Conservation (phyloP, 2,888 invertebrate species). For the Ariolimax columbianus region DNA sequence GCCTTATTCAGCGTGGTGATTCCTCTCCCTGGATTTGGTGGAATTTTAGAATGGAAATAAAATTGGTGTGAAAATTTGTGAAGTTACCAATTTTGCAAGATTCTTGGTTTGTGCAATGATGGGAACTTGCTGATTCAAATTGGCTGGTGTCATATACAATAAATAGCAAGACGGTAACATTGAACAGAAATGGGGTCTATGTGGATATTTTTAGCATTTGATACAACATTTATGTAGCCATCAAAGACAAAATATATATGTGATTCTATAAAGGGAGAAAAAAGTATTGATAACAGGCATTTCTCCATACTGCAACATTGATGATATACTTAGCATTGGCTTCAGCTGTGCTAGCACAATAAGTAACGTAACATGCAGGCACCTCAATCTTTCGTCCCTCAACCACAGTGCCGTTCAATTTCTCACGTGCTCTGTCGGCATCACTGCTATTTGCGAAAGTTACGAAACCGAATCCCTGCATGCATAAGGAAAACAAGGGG, state of each 20-base stretch:
- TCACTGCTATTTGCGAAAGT: constrained; percentile 99
- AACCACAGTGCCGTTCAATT: constrained; percentile 99
- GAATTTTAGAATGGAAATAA: constrained; percentile 36
- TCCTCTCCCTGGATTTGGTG: constrained; percentile 51
- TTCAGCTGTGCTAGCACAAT: constrained; percentile 76
- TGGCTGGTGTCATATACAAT: not conserved
- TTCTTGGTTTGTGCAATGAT: constrained; percentile 24
- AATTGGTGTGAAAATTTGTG: constrained; percentile 20
- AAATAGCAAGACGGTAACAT: constrained; percentile 30
- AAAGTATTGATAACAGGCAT: constrained; percentile 67
- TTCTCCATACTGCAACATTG: constrained; percentile 76
- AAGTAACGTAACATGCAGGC: constrained; percentile 76
- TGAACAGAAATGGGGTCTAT: constrained; percentile 36
- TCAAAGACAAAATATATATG: constrained; percentile 46
- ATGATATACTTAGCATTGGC: constrained; percentile 69
- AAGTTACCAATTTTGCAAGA: constrained; percentile 20
- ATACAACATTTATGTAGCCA: constrained; percentile 48
- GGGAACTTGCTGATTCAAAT: constrained; percentile 16
- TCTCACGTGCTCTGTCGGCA: constrained; percentile 99
- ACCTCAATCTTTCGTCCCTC: constrained; percentile 99
- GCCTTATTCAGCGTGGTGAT: constrained; percentile 44
- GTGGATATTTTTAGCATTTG: constrained; percentile 38
- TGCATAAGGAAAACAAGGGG: constrained; percentile 83
- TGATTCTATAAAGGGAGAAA: constrained; percentile 45
- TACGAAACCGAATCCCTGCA: constrained; percentile 99